Conservation (phyloP, 2,888 invertebrate genomes). For the Phortica magna region DNA sequence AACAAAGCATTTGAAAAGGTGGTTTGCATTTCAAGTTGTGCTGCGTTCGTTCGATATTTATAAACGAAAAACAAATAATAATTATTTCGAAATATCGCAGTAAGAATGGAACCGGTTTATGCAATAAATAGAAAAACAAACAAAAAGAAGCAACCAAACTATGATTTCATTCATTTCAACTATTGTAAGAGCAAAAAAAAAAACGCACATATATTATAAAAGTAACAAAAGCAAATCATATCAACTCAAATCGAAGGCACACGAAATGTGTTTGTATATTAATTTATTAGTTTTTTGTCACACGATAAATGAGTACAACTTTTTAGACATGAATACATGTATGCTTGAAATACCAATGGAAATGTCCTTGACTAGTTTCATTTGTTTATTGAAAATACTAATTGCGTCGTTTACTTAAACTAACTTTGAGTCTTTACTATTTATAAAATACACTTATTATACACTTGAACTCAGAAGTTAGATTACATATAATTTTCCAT, state of each 20-base stretch:
- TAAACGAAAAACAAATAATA: conserved; percentile 37
- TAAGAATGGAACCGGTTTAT: neutral
- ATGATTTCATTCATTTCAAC: neutral
- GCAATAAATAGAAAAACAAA: neutral
- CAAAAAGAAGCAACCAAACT: neutral
- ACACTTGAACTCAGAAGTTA: too few relatives aligned
- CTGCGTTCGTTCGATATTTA: conserved; percentile 41
- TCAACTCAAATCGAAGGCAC: neutral
- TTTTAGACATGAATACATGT: too few relatives aligned
- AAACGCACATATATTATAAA: neutral
- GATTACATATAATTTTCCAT: too few relatives aligned
- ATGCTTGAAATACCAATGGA: too few relatives aligned
- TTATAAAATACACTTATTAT: too few relatives aligned
- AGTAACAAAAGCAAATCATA: neutral
- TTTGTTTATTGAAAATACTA: too few relatives aligned
- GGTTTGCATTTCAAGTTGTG: conserved; percentile 40
- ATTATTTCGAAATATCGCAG: neutral
- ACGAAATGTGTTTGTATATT: neutral
- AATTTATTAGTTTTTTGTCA: neutral
- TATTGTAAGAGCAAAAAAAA: too few relatives aligned
- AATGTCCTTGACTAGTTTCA: too few relatives aligned
- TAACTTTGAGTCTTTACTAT: too few relatives aligned
- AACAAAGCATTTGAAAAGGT: too few relatives aligned
- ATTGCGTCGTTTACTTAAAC: too few relatives aligned
- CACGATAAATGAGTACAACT: too few relatives aligned